Conservation (phyloP, 2,113 vertebrate species). For the Naja naja region DNA sequence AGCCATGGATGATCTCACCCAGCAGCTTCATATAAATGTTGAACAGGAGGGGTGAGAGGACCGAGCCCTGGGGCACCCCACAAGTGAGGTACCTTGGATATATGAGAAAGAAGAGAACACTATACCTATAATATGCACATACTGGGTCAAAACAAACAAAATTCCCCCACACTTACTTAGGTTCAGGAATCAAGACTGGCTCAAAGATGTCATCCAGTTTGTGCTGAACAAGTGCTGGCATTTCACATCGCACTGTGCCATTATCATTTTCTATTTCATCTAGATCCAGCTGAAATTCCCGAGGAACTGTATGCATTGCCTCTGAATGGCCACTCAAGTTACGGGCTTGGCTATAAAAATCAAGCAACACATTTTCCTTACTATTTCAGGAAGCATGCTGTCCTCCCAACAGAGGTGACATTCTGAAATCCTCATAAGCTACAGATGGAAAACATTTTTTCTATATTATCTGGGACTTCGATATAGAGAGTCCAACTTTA, state of each 20-base stretch:
- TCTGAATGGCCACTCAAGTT: constrained; percentile 82
- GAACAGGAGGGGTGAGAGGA: no score
- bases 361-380: constrained; percentile 32
- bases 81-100: no score
- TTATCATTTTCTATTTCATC: constrained; percentile 96
- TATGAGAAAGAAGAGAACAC: neutral
- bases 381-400: neutral
- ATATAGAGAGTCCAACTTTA: neutral
- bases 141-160: neutral
- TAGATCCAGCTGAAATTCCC: constrained; percentile 95
- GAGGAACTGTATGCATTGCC: constrained; percentile 80
- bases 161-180: constrained; percentile 78
- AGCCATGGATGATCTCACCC: no score
- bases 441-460: neutral
- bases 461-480: neutral
- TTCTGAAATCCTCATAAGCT: neutral
- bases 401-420: neutral
- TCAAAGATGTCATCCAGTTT: constrained; percentile 96
- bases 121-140: neutral
- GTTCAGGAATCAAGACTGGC: constrained; percentile 92
- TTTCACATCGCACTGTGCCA: constrained; percentile 82
- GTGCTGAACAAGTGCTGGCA: constrained; percentile 95
- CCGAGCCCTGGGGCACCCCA: no score
- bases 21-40: no score
- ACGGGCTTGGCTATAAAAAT: constrained; percentile 84